phyloP scores from a whole-genome alignment of 2,888 invertebrate species.

The Drepana falcataria region DNA sequence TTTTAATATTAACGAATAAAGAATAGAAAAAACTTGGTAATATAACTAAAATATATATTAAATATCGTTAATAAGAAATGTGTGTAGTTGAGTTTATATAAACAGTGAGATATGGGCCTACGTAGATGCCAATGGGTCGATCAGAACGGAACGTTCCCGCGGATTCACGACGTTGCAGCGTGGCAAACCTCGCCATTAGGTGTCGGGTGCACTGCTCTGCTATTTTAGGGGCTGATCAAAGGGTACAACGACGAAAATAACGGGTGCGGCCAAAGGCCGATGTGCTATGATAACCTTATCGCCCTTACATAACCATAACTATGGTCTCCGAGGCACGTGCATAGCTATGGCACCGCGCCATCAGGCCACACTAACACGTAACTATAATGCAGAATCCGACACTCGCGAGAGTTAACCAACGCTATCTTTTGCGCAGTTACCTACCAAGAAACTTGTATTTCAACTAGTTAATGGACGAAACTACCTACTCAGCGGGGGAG shows the following conservation, averaged over 20 bases:
- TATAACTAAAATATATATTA: too few relatives aligned
- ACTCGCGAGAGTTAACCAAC: too few relatives aligned
- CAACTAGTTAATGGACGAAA: conserved; percentile 11
- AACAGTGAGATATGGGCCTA: not conserved
- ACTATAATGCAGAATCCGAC: conserved; percentile 3
- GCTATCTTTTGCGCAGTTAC: conserved; percentile 42
- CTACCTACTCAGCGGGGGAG: conserved; percentile 4
- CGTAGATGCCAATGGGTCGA: conserved; percentile 7
- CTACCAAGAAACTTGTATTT: conserved; percentile 24
- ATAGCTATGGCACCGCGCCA: conserved; percentile 23
- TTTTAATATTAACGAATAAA: too few relatives aligned
- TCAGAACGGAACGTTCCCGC: conserved; percentile 13
- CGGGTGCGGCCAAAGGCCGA: conserved; percentile 28
- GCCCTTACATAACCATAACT: conserved; percentile 47
- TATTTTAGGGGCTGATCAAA: conserved; percentile 46
- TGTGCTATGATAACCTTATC: conserved; percentile 49
- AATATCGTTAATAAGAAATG: too few relatives aligned
- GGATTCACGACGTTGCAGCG: conserved; percentile 14
- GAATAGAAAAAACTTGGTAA: too few relatives aligned
- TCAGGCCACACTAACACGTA: conserved; percentile 17
- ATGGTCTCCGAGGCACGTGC: conserved; percentile 40
- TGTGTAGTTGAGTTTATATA: too few relatives aligned
- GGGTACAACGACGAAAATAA: conserved; percentile 46
- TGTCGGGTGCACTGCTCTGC: conserved; percentile 27
- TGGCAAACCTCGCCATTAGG: conserved; percentile 16